These are phyloP conservation scores for Ornithoptera priamus DNA, from an alignment of 2,888 invertebrate species.

Conservation along the genomic window DNA sequence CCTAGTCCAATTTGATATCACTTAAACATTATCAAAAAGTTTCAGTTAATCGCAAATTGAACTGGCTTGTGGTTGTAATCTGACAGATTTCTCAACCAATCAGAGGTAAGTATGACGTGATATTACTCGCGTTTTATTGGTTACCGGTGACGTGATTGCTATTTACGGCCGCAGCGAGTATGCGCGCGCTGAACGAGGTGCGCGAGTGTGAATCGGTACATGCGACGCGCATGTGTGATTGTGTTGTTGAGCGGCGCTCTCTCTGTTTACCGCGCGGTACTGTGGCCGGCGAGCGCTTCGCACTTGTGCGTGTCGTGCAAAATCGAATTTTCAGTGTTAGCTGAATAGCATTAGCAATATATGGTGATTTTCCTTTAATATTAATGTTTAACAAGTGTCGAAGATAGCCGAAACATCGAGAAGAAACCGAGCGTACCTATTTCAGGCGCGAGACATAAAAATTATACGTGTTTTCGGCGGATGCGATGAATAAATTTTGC, in stretches of 20 bases:
- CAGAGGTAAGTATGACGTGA: constrained; percentile 56
- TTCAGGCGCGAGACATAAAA: constrained; percentile 69
- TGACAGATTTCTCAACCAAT: constrained; percentile 69
- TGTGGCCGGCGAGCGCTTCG: constrained; percentile 82
- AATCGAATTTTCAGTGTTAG: constrained; percentile 68
- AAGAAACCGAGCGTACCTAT: constrained; percentile 48
- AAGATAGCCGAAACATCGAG: constrained; percentile 53
- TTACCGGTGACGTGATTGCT: constrained; percentile 65
- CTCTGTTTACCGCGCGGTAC: constrained; percentile 79
- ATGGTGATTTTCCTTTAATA: constrained; percentile 69
- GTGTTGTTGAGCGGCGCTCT: constrained; percentile 66
- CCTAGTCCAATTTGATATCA: constrained; percentile 68
- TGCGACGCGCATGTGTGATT: constrained; percentile 54
- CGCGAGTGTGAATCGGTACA: constrained; percentile 40
- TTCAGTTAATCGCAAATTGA: constrained; percentile 75
- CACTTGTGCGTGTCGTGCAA: constrained; percentile 75
- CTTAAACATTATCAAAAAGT: constrained; percentile 72
- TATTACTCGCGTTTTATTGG: constrained; percentile 56
- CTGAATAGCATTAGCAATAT: constrained; percentile 57
- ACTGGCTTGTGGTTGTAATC: constrained; percentile 69
- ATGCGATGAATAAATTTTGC: constrained; percentile 80
- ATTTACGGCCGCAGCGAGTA: constrained; percentile 63
- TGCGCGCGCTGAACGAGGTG: constrained; percentile 60
- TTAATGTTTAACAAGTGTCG: constrained; percentile 65
- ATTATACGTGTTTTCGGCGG: constrained; percentile 73